A percentile compares a stretch with the other conserved stretches of the same genome.
Conservation (phyloP, 2,888 invertebrate species). For the Thymelicus sylvestris region DNA sequence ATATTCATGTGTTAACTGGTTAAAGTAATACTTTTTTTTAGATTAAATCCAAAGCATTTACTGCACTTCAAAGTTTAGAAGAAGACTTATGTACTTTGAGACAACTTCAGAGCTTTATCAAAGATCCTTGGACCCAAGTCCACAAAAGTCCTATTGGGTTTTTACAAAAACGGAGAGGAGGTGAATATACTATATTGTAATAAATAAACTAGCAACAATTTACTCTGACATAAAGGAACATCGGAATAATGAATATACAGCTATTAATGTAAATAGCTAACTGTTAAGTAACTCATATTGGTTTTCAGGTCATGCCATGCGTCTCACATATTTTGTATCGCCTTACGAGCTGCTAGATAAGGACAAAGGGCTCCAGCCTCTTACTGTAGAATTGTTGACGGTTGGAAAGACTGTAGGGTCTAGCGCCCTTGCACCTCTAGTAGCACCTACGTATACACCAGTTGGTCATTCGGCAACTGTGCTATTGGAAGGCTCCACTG, state of each 20-base stretch:
- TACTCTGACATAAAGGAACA: too few relatives aligned
- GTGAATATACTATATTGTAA: slow-evolving; percentile 58
- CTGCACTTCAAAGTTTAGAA: slow-evolving; percentile 96
- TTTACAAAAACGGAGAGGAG: slow-evolving; percentile 92
- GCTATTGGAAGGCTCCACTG: slow-evolving; percentile 93
- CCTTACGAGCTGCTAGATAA: slow-evolving; percentile 95
- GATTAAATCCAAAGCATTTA: slow-evolving; percentile 96
- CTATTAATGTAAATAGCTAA: too few relatives aligned
- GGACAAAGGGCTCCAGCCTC: slow-evolving; percentile 89
- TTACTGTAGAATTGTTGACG: slow-evolving; percentile 90
- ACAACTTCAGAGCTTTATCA: slow-evolving; percentile 90
- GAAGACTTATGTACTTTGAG: slow-evolving; percentile 93
- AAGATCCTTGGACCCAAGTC: slow-evolving; percentile 88
- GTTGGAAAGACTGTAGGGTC: slow-evolving; percentile 69
- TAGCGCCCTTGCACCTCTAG: slow-evolving; percentile 69
- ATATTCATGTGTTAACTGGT: too few relatives aligned
- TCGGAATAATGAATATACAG: too few relatives aligned
- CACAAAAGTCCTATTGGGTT: slow-evolving; percentile 96
- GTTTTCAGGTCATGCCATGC: slow-evolving; percentile 93
- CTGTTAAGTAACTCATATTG: not conserved
- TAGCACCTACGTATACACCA: slow-evolving; percentile 81
- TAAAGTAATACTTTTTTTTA: slow-evolving; percentile 40
- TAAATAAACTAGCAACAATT: too few relatives aligned
- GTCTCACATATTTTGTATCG: slow-evolving; percentile 96
- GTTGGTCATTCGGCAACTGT: slow-evolving; percentile 95